Base-by-base conservation (phyloP, 2,888 invertebrate genomes). In the Tenthredo notha region DNA sequence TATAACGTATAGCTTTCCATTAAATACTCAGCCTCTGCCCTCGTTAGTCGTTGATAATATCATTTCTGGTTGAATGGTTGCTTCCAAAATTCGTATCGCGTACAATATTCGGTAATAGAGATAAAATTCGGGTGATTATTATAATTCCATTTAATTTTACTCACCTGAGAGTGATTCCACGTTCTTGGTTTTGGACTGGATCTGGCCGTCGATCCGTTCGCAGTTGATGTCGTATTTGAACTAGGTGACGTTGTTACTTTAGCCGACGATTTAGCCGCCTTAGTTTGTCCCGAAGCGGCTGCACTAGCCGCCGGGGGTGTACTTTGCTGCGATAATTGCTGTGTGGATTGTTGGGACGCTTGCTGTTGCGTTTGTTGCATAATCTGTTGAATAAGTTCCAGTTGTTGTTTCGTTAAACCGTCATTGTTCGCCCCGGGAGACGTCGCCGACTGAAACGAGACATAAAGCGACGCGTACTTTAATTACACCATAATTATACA, bases 301-400 rank as follows among this genome's bases (percentile, higher is more conserved):
- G 90, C 87, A 74, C 83, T 90, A 67, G 84, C 90, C 92, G 88
- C 78, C 86, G 85, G 82, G 85, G 86, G 83, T 84, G 87, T 89
- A 85, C 86, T 86, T 85, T 91, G 90, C 54, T 91, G 90, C 83
- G 92, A 91, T 25, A 61, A 80, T 58, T 83, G 83, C 33, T 83
- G 83, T 25, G 70, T 29, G 33, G 67, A 67, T 47, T 75, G 85
- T 29, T 91, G 94, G 61, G 94, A 94, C 86, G 93, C 94, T 84
- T 95, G 95, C 89, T 96, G 96, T 91, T 96, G 96, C 25, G 96
- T 96, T 92, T 96, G 96, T 90, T 96, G 96, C 96, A 96, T 96
- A 89, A 96, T 96, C 93, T 96, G 96, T 93, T 96, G 96, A 90
- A 96, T 96, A 90, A 97, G 94, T 92, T 96, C 96, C 89, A 96